Conservation (phyloP, 2,797 vertebrate species). For the Momotus momota region DNA sequence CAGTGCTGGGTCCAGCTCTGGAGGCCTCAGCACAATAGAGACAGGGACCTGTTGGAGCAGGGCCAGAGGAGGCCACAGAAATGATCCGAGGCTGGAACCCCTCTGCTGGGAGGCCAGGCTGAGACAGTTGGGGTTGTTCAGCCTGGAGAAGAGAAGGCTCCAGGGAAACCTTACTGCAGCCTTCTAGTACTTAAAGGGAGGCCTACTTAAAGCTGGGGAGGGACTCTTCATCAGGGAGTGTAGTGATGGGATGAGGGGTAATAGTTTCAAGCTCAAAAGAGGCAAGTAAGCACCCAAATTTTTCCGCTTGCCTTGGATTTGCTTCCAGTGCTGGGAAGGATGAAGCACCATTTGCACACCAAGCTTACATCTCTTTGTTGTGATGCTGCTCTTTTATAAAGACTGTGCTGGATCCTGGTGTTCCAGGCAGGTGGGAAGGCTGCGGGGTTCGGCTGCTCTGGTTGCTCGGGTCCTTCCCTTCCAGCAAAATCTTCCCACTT, state of each 20-base stretch:
- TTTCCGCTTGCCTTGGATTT: not conserved
- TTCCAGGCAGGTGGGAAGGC: not conserved
- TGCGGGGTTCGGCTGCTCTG: not conserved
- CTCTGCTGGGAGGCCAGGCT: not conserved
- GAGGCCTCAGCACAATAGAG: not conserved
- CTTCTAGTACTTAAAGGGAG: not conserved
- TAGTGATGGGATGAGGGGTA: not conserved
- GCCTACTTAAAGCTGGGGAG: not conserved
- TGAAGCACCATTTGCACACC: not conserved
- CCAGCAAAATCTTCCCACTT: not conserved
- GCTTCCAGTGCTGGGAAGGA: not conserved
- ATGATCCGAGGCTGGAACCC: not conserved
- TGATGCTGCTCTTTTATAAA: not conserved
- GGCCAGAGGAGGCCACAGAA: not conserved
- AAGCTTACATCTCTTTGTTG: not conserved
- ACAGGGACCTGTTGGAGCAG: not conserved
- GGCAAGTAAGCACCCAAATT: not conserved
- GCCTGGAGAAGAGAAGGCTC: not conserved
- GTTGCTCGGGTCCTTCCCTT: not conserved
- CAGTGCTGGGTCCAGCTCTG: not conserved
- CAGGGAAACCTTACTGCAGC: not conserved
- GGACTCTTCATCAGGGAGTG: not conserved
- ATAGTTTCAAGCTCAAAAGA: not conserved
- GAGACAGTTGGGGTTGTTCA: not conserved
- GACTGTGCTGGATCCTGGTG: not conserved